Conservation (phyloP, 2,888 invertebrate genomes). For the Scaptodrosophila latifasciaeformis region DNA sequence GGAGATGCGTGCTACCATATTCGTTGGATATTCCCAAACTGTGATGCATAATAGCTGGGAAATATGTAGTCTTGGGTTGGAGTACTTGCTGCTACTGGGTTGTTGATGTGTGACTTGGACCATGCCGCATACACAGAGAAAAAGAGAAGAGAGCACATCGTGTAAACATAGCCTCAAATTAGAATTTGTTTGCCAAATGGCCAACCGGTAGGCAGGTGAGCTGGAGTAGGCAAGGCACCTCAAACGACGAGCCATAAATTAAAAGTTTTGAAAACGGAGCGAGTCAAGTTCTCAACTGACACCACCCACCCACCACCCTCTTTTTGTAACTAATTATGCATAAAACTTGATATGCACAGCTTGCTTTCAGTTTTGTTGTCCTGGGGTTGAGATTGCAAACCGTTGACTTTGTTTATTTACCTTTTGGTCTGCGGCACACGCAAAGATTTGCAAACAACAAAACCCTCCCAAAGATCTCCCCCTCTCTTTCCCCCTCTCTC, state of each 20-base stretch:
- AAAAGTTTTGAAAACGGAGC: conserved; percentile 28
- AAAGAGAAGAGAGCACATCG: conserved; percentile 10
- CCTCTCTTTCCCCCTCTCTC: background rate
- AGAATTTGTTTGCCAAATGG: conserved; percentile 57
- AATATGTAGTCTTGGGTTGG: no score
- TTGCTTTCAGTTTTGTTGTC: conserved; percentile 7
- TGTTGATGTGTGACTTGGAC: conserved; percentile 46
- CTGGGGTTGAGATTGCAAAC: no score
- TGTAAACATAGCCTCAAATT: conserved; percentile 66
- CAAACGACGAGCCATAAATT: conserved; percentile 37
- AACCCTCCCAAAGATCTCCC: background rate
- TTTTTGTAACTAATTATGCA: conserved; percentile 57
- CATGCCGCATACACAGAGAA: conserved; percentile 26
- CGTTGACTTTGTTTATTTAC: conserved; percentile 44
- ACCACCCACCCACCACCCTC: no score
- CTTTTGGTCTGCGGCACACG: conserved; percentile 48
- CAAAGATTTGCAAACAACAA: conserved; percentile 25
- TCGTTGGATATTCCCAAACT: no score
- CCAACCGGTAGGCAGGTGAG: conserved; percentile 19
- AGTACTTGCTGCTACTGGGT: conserved; percentile 25
- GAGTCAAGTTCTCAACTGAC: conserved; percentile 21
- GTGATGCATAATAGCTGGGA: no score
- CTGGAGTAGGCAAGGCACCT: background rate
- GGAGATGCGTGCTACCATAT: no score
- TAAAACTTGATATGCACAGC: conserved; percentile 36